These are phyloP conservation scores for Caenorhabditis sp. DNA, from an alignment of 2,888 invertebrate genomes.

Conservation along the genomic window DNA sequence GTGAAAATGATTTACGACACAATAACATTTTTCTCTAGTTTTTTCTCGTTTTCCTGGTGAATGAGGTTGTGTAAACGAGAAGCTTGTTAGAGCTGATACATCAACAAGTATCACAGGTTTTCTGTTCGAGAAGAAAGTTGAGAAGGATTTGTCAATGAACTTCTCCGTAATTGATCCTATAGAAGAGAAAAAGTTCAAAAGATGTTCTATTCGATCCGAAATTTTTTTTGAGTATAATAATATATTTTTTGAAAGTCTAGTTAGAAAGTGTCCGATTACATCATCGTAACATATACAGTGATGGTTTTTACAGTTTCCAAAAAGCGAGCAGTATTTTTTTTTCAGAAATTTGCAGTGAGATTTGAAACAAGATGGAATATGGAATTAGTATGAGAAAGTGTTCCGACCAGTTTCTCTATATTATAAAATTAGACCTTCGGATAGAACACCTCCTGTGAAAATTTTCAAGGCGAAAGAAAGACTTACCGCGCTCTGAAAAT, in stretches of 20 bases:
- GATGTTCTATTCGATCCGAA: not conserved
- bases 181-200: not conserved
- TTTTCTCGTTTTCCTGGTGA: not conserved
- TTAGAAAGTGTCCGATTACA: too few species aligned
- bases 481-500: constrained; percentile 64
- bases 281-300: too few species aligned
- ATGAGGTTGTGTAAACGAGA: constrained; percentile 41
- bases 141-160: constrained; percentile 43
- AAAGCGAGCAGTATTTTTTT: too few species aligned
- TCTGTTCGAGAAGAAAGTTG: constrained; percentile 27
- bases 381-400: too few species aligned
- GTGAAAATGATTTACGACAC: not conserved
- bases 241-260: not conserved
- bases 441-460: not conserved
- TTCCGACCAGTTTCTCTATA: too few species aligned
- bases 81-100: constrained; percentile 35
- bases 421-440: too few species aligned
- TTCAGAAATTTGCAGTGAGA: too few species aligned
- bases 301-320: too few species aligned
- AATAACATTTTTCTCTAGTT: not conserved
- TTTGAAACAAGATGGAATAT: too few species aligned
- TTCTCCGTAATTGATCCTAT: constrained; percentile 7
- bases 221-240: not conserved
- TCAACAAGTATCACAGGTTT: constrained; percentile 38
- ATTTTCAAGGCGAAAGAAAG: not conserved